These are phyloP conservation scores for Mycteria americana DNA, from an alignment of 2,797 vertebrate species.

Conservation along the genomic window DNA sequence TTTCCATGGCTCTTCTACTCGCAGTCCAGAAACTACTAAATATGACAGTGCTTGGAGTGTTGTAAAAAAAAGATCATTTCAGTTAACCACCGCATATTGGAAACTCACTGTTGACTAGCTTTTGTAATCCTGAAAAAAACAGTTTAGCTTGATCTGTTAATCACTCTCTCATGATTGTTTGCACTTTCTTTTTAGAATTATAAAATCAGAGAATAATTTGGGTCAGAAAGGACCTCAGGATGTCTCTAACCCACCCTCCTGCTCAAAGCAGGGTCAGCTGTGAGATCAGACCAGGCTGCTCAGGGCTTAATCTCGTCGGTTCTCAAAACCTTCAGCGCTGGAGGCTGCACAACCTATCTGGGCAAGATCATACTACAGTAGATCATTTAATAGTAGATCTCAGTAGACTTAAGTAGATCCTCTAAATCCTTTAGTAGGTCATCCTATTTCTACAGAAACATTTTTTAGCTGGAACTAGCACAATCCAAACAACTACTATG, in stretches of 20 bases:
- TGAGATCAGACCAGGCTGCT: not conserved
- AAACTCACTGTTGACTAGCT: not conserved
- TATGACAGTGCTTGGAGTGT: not conserved
- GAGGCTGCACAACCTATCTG: not conserved
- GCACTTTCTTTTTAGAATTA: not conserved
- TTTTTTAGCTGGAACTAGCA: not conserved
- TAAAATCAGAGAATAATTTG: not conserved
- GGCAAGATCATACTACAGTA: not conserved
- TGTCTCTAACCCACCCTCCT: not conserved
- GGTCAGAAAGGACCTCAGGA: not conserved
- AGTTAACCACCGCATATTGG: not conserved
- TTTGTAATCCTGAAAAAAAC: not conserved
- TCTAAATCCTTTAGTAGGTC: not conserved
- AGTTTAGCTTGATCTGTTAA: not conserved
- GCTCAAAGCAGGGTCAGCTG: not conserved
- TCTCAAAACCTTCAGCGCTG: not conserved
- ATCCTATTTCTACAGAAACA: not conserved
- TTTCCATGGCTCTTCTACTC: not conserved
- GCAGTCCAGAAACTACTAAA: not conserved
- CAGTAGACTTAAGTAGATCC: not conserved
- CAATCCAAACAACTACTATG: not conserved
- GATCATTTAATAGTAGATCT: not conserved
- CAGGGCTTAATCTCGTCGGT: not conserved
- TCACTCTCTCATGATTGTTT: accelerated
- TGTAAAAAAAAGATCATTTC: not conserved